Conservation (phyloP, 1,140 invertebrate species). For the Pollicipes pollicipes region DNA sequence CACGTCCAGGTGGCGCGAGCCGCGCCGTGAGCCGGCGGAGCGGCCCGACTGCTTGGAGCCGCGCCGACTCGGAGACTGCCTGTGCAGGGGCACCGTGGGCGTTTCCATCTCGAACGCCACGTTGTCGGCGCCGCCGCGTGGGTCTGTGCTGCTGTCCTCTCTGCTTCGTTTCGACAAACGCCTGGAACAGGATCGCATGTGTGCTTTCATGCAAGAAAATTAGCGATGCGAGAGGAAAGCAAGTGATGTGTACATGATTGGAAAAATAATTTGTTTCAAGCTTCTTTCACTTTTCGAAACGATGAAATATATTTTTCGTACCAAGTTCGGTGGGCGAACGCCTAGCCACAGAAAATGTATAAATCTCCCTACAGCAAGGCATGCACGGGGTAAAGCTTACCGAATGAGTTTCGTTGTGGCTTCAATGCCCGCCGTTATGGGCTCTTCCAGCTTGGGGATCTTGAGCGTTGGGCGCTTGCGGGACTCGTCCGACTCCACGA, state of each 20-base stretch:
- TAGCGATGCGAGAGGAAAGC: background rate
- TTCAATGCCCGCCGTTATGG: conserved; percentile 33
- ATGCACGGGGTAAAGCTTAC: no score
- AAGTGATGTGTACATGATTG: background rate
- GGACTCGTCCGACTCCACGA: conserved; percentile 77
- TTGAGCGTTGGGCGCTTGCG: conserved; percentile 45
- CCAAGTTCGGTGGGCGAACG: background rate
- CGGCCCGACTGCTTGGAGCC: background rate
- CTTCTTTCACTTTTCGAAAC: no score
- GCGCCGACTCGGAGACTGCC: no score
- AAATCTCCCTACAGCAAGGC: no score
- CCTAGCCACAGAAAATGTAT: background rate
- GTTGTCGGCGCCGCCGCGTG: conserved; percentile 26
- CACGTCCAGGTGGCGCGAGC: background rate
- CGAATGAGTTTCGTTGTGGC: conserved; percentile 36
- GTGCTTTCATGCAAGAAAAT: background rate
- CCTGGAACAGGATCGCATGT: background rate
- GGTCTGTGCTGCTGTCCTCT: background rate
- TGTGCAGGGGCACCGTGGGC: background rate
- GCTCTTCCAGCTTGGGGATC: conserved; percentile 38
- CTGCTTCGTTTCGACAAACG: background rate
- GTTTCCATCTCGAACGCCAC: conserved; percentile 26
- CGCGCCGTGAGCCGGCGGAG: no score
- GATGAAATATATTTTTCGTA: no score
- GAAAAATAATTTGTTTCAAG: background rate